Evolutionary conservation across 92 coral and sea anemone genomes (phyloP).

Genomic region (Isaurus tuberculatus): DNA sequence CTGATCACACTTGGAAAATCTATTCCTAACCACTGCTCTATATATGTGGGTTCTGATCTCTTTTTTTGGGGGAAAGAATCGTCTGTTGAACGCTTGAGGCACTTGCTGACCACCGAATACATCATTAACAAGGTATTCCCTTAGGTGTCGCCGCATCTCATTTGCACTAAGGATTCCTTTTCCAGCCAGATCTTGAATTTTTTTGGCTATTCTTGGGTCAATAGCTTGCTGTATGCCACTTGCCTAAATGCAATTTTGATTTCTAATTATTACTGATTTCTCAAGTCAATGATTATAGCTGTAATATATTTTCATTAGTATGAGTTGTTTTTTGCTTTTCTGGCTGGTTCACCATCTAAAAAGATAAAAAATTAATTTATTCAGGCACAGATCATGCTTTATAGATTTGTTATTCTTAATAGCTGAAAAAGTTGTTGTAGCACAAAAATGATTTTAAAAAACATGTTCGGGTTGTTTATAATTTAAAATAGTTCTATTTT

Average conservation of each 20-base stretch:
- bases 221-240: constrained; percentile 12
- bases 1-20: constrained; percentile 54
- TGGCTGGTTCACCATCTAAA: not conserved
- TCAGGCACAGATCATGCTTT: not conserved
- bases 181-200: constrained; percentile 17
- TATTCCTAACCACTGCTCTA: constrained; percentile 20
- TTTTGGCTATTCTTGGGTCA: not conserved
- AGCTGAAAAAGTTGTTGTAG: not conserved
- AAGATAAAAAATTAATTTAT: not conserved
- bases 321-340: constrained; percentile 4
- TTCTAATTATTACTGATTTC: not conserved
- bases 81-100: constrained; percentile 25
- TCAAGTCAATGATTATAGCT: not conserved
- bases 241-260: constrained; percentile 1
- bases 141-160: constrained; percentile 51
- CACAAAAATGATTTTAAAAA: constrained; percentile 30
- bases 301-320: constrained; percentile 2
- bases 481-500: too few species aligned
- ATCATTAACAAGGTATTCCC: constrained; percentile 41
- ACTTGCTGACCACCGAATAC: constrained; percentile 46
- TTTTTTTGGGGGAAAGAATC: constrained; percentile 42
- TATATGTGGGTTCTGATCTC: constrained; percentile 51
- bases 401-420: not conserved
- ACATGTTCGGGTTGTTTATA: not conserved
- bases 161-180: constrained; percentile 23